Evolutionary conservation across 2,888 invertebrate genomes (phyloP).

Genomic region (Dolichomitus sp.): DNA sequence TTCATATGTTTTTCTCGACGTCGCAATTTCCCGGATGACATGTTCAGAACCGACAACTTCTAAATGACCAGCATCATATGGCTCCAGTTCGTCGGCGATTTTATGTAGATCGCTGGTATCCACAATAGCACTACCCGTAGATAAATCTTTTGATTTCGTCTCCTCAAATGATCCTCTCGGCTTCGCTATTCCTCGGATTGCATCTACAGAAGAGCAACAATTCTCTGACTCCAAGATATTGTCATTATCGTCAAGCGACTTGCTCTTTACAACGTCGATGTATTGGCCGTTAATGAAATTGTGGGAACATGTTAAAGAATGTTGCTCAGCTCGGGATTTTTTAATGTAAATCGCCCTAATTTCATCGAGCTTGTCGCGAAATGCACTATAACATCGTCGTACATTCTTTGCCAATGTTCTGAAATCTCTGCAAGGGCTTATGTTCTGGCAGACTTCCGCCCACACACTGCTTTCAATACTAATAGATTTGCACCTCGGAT

Average conservation of each 20-base stretch:
- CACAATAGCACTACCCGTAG: background rate
- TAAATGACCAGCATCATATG: background rate
- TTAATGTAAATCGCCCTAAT: background rate
- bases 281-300: too few relatives aligned
- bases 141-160: background rate
- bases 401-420: background rate
- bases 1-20: background rate
- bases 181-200: background rate
- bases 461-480: background rate
- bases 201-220: background rate
- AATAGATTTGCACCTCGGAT: background rate
- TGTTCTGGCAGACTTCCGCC: background rate
- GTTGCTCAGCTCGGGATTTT: background rate
- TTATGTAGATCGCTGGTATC: background rate
- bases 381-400: background rate
- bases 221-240: background rate
- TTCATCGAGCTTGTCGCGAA: conserved; percentile 1
- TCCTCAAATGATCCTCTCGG: background rate
- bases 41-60: background rate
- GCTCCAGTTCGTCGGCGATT: background rate
- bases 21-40: background rate
- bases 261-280: too few relatives aligned
- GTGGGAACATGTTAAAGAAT: background rate
- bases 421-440: background rate
- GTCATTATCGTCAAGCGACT: background rate